A percentile compares a stretch with the other conserved stretches of the same genome.
phyloP scores from a whole-genome alignment of 1,140 invertebrate species.

The Heliconius nattereri region DNA sequence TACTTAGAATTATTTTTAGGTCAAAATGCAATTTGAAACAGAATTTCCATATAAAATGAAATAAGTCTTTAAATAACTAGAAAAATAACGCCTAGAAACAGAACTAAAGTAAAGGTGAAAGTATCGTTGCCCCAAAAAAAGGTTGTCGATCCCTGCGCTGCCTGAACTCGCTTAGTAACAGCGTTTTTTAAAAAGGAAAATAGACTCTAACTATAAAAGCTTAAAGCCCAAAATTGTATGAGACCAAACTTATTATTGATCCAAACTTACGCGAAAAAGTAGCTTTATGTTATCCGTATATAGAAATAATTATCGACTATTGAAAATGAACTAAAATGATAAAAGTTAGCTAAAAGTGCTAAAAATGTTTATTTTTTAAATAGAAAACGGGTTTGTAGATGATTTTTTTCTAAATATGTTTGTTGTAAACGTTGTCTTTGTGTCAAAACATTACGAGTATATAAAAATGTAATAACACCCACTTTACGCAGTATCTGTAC shows the following conservation, averaged over 20 bases:
- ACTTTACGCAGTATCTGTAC: too few relatives aligned
- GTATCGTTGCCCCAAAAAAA: conserved; percentile 68
- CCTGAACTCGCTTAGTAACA: conserved; percentile 69
- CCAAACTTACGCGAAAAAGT: conserved; percentile 51
- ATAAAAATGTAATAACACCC: too few relatives aligned
- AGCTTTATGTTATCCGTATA: conserved; percentile 37
- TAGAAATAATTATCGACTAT: conserved; percentile 38
- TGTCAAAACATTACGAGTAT: too few relatives aligned
- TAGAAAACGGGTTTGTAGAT: too few relatives aligned
- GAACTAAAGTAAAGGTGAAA: conserved; percentile 60
- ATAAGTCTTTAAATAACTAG: not conserved
- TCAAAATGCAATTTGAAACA: not conserved
- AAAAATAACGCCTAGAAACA: conserved; percentile 41
- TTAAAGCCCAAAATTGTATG: conserved; percentile 20
- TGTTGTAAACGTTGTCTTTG: too few relatives aligned
- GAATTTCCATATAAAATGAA: not conserved
- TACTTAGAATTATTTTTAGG: too few relatives aligned
- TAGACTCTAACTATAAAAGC: not conserved
- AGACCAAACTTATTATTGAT: conserved; percentile 38
- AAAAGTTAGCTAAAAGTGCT: too few relatives aligned
- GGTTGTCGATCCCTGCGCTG: conserved; percentile 61
- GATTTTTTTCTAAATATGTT: too few relatives aligned
- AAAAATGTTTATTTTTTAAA: too few relatives aligned
- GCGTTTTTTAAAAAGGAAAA: conserved; percentile 7
- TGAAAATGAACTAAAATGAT: not conserved